These are phyloP conservation scores for Cylloceria caligata DNA, from an alignment of 2,888 invertebrate genomes.

Conservation along the genomic window DNA sequence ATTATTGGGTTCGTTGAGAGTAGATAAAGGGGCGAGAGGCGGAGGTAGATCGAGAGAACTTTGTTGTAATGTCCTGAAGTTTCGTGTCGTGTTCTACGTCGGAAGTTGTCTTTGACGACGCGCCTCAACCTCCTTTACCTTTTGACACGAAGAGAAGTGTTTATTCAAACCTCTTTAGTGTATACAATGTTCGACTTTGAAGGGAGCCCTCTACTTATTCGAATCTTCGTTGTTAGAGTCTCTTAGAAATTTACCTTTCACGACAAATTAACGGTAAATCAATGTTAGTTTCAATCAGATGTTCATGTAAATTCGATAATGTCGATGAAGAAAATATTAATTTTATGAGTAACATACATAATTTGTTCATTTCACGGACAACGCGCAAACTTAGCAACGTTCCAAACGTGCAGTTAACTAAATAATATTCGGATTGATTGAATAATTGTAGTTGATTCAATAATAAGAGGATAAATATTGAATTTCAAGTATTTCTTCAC, in stretches of 20 bases:
- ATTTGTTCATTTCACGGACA: too few relatives aligned
- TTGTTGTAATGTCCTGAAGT: conserved; percentile 22
- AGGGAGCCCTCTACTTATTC: conserved; percentile 27
- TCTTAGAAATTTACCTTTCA: conserved; percentile 1
- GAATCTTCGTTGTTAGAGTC: conserved; percentile 25
- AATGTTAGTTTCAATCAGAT: background rate
- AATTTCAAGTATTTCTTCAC: too few relatives aligned
- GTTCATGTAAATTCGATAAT: too few relatives aligned
- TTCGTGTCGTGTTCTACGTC: conserved; percentile 5
- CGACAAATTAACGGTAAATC: conserved; percentile 9
- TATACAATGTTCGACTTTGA: conserved; percentile 28
- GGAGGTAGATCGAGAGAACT: conserved; percentile 2
- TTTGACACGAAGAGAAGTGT: conserved; percentile 47
- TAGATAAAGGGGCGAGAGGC: conserved; percentile 29
- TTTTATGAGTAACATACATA: too few relatives aligned
- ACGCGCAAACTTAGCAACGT: too few relatives aligned
- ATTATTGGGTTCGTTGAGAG: conserved; percentile 52
- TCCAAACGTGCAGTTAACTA: too few relatives aligned
- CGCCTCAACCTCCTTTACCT: conserved; percentile 13
- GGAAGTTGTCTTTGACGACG: conserved; percentile 24
- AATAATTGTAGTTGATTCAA: too few relatives aligned
- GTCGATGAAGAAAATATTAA: too few relatives aligned
- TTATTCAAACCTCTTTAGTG: conserved; percentile 53
- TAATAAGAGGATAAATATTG: too few relatives aligned
- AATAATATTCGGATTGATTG: too few relatives aligned